A percentile compares a stretch with the other conserved stretches of the same genome.
Conservation (phyloP, 2,888 invertebrate species). For the Ommatoiulus sabulosus region DNA sequence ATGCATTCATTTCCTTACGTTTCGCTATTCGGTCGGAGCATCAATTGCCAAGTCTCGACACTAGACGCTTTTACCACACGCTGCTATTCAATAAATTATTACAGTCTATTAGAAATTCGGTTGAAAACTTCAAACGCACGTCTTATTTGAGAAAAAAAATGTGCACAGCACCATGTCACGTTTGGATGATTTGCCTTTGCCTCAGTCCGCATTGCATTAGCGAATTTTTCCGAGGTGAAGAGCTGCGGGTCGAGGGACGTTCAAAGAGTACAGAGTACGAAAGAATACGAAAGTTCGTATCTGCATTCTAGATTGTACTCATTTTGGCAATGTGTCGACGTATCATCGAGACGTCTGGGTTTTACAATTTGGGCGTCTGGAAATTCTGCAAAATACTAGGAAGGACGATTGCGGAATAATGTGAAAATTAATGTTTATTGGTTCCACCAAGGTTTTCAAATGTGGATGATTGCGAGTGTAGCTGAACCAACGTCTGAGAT, state of each 20-base stretch:
- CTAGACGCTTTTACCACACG: neutral
- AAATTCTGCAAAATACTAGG: neutral
- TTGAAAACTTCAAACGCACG: neutral
- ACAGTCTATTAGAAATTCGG: neutral
- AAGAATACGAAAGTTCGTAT: too few species aligned
- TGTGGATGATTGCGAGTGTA: neutral
- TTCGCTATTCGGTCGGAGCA: neutral
- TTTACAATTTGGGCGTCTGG: neutral
- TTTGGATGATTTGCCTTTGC: too few species aligned
- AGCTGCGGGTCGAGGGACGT: too few species aligned
- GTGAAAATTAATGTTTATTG: neutral
- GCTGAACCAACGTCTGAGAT: neutral
- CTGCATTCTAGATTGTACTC: too few species aligned
- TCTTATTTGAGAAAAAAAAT: too few species aligned
- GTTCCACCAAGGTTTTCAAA: neutral
- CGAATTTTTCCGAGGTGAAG: too few species aligned
- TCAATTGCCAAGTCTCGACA: neutral
- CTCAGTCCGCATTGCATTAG: too few species aligned
- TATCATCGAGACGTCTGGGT: neutral
- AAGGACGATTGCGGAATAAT: neutral
- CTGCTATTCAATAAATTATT: neutral
- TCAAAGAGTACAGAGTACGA: too few species aligned
- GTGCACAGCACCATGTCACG: too few species aligned
- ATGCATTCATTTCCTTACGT: neutral
- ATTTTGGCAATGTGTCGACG: too few species aligned